These are phyloP conservation scores for Myodes glareolus DNA, from an alignment of 2,113 vertebrate genomes.

Conservation along the genomic window DNA sequence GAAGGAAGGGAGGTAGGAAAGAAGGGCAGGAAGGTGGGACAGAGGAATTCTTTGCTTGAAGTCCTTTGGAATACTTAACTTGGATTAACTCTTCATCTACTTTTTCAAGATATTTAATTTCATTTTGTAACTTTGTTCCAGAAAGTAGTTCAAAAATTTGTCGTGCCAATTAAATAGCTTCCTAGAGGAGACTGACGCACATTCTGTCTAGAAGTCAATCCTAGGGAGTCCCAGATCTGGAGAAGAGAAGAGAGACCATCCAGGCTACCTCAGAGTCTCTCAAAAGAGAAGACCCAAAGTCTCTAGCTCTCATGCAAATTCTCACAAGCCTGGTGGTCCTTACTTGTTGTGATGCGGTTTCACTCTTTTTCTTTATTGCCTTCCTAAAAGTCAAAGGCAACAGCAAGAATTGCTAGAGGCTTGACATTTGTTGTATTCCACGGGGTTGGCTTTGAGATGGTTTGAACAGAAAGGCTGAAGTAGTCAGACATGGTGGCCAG, in stretches of 20 bases:
- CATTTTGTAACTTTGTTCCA: not conserved
- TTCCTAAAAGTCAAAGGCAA: not conserved
- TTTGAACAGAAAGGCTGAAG: not conserved
- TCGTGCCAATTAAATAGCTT: not conserved
- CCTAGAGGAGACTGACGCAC: not conserved
- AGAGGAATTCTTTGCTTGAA: not conserved
- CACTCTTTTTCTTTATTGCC: not conserved
- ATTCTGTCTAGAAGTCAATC: not conserved
- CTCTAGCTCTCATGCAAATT: not conserved
- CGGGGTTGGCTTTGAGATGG: not conserved
- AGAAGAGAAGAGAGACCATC: not conserved
- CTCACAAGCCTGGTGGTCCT: not conserved
- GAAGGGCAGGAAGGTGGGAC: too few relatives aligned
- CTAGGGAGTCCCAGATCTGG: not conserved
- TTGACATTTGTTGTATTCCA: not conserved
- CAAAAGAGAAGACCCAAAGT: not conserved
- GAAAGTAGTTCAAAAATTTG: not conserved
- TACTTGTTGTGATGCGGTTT: not conserved
- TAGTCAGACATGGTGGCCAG: not conserved
- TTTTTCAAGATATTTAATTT: not conserved
- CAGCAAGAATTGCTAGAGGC: not conserved
- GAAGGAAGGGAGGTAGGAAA: too few relatives aligned
- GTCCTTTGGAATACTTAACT: not conserved
- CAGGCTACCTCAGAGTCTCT: not conserved
- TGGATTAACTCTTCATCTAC: not conserved